Base-by-base conservation (phyloP, 2,113 vertebrate species). In the Mustela nigripes region DNA sequence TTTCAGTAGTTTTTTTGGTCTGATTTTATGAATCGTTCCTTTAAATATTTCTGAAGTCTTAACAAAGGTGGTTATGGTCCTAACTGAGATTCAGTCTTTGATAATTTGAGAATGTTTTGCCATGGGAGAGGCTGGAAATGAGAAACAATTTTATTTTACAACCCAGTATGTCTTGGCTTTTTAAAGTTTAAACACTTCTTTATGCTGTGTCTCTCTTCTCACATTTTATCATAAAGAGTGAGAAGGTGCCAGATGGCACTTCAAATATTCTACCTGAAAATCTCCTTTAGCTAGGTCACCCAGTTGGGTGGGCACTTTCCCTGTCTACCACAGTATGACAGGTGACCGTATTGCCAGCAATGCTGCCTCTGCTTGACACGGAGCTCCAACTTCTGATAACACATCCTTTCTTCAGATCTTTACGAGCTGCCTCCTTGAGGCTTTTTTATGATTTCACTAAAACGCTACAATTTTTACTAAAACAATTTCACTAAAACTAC, bases 141-240 rank as follows among this genome's bases (percentile, higher is more conserved):
- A 94, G 92, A 45, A 65, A 63, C 4, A 76, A 9, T 87, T 94
- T 92, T 71, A 58, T 89, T 92, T 92, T 78, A 92, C 15, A 82
- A 9, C 24, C 4, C 5, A 58, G 8, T 12, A 31, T 76, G 5
- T 19, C 31, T 31, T 82, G 12, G 9, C 14, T 63, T 63, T 92
- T 81, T 86, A 60, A 21, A 90, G 16, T 83, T 91, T 87, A 79
- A 95, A 90, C 7, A 9, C 50, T 67, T 85, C 50, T 86, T 65
- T 83, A 65, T 60, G 19, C 4, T 5, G 0, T 26, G 6, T 76
- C 36, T 93, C n/a, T 85, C 24, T 42, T 74, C 80, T 92, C 39
- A 78, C 58, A 82, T 89, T 89, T 79, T 87, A 80, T 85, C 22
- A 45, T 56, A 63, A 42, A 45, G 73, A 56, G 63, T 22, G n/a